Evolutionary conservation across 2,797 vertebrate species (phyloP), one percentile per base, ranked within the genome.

Genomic region (Diglossa cyanea): DNA sequence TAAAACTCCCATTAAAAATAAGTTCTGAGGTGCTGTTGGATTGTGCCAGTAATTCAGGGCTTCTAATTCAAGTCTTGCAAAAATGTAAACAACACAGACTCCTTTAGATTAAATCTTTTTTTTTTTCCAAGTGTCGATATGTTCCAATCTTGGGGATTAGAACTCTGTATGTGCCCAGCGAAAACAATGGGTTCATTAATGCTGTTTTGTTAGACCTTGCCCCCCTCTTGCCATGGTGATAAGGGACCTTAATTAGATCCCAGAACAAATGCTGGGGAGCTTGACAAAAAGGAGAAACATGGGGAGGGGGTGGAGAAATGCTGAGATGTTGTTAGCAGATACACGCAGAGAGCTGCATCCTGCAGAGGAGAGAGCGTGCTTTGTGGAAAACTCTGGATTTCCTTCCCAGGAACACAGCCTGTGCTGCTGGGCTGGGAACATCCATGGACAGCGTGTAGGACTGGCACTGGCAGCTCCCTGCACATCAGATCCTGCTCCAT

Each of bases 141-240:
- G 60, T 93, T 73, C 89, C 74, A 73, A 4, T 78, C 82, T 84
- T 53, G 73, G 90, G 94, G 86, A 93, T 95, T 96, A 73, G 47
- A 94, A 57, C 91, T 93, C 95, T n/a, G 89, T 93, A 60, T 94
- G 85, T 76, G 88, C 91, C 93, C 93, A 33, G 21, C 17, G 60
- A 95, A 95, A 96, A 95, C 95, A 96, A 94, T 94, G 11, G 65
- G 90, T 95, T 96, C 95, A 96, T 96, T 97, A 96, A 93, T 86
- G 88, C 90, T 96, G 86, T 93, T 94, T 95, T 96, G 87, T 97
- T 79, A 94, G 95, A 93, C 94, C 95, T 97, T 96, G 94, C 95
- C 95, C 89, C 93, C 90, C 85, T 95, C 91, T 96, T 81, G 90
- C 94, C 79, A 17, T 66, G 91, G 89, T 86, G 96, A 94, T 96